phyloP scores from a whole-genome alignment of 2,113 vertebrate genomes.

The Rhinoderma darwinii region DNA sequence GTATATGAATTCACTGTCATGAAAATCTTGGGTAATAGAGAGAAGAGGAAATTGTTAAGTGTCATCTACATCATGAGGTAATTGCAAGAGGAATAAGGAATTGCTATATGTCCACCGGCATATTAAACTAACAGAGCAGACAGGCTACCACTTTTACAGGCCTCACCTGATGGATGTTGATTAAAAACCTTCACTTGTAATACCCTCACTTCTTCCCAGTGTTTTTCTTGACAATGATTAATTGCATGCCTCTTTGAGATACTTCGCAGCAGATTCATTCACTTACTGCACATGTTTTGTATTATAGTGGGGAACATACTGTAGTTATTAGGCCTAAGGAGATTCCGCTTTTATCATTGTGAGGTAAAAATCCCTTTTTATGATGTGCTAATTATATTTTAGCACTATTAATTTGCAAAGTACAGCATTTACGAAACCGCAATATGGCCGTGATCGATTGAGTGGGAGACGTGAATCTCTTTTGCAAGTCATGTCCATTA shows the following conservation, averaged over 20 bases:
- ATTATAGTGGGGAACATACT: slow-evolving; percentile 31
- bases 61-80: slow-evolving; percentile 6
- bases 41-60: neutral
- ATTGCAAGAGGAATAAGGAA: neutral
- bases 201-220: neutral
- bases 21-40: neutral
- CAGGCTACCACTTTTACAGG: neutral
- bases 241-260: slow-evolving; percentile 6
- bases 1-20: neutral
- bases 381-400: neutral
- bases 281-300: slow-evolving; percentile 45
- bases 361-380: neutral
- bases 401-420: neutral
- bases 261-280: slow-evolving; percentile 21
- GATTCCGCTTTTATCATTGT: neutral
- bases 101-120: neutral
- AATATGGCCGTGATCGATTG: neutral
- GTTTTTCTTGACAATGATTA: slow-evolving; percentile 35
- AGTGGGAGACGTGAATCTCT: neutral
- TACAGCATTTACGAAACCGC: neutral
- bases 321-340: slow-evolving; percentile 4
- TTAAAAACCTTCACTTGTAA: slow-evolving; percentile 15
- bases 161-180: neutral
- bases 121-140: neutral
- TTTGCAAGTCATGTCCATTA: neutral